Percentiles rank a stretch among this genome's conserved stretches.
These are phyloP conservation scores for Archips xylosteana DNA, from an alignment of 2,888 invertebrate genomes.

Conservation along the genomic window DNA sequence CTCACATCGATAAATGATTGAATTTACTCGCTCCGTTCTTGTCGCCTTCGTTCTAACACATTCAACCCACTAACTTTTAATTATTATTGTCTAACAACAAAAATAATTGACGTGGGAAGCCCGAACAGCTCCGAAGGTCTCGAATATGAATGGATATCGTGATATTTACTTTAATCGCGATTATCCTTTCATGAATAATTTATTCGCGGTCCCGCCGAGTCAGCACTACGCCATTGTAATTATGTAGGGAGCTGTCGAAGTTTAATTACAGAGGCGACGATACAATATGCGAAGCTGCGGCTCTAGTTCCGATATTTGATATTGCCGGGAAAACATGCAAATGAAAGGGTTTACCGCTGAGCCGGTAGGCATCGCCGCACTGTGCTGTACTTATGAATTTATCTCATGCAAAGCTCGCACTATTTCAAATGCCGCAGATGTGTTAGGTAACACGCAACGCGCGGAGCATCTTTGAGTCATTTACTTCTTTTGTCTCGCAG, in stretches of 20 bases:
- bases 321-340: slow-evolving; percentile 76
- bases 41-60: not conserved
- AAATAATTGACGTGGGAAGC: slow-evolving; percentile 52
- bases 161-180: slow-evolving; percentile 66
- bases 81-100: slow-evolving; percentile 44
- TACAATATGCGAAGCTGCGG: slow-evolving; percentile 57
- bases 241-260: slow-evolving; percentile 63
- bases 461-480: slow-evolving; percentile 24
- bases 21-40: slow-evolving; percentile 10
- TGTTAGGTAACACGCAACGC: slow-evolving; percentile 31
- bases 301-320: slow-evolving; percentile 67
- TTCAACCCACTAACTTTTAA: slow-evolving; percentile 26
- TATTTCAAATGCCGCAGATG: slow-evolving; percentile 29
- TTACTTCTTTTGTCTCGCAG: slow-evolving; percentile 29
- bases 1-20: slow-evolving; percentile 1
- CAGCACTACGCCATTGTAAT: slow-evolving; percentile 61
- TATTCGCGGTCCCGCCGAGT: slow-evolving; percentile 60
- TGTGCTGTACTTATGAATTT: slow-evolving; percentile 13
- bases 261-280: slow-evolving; percentile 64
- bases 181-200: slow-evolving; percentile 72
- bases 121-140: slow-evolving; percentile 43
- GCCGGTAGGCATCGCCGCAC: slow-evolving; percentile 42
- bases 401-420: slow-evolving; percentile 19
- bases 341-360: slow-evolving; percentile 69
- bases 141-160: slow-evolving; percentile 59